Percentiles rank a stretch among this genome's conserved stretches.
phyloP scores from a whole-genome alignment of 2,797 vertebrate genomes.

The Podarcis siculus region DNA sequence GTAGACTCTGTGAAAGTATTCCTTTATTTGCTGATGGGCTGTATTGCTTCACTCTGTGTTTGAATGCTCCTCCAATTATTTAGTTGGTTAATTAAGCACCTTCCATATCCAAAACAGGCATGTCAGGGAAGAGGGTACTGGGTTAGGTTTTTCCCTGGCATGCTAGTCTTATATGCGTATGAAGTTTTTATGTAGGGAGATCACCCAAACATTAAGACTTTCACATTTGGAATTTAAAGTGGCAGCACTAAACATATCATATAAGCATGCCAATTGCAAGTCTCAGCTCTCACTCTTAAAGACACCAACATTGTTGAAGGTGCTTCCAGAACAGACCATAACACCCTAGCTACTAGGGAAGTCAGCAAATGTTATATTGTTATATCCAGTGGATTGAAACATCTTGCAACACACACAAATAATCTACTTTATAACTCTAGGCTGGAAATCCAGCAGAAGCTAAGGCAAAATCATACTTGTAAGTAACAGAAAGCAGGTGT shows the following conservation, averaged over 20 bases:
- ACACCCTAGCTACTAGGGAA: too few species aligned
- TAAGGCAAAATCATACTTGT: neutral
- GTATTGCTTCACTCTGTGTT: neutral
- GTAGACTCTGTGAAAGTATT: neutral
- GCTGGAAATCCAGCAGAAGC: neutral
- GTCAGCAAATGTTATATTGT: neutral
- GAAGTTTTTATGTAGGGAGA: neutral
- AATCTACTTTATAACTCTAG: neutral
- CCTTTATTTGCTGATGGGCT: neutral
- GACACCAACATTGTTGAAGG: neutral
- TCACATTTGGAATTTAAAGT: neutral
- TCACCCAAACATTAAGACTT: neutral
- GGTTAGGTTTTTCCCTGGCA: neutral
- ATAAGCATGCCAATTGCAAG: neutral
- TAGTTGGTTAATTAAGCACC: neutral
- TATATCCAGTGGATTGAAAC: neutral
- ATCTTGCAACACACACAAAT: neutral
- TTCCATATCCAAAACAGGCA: neutral
- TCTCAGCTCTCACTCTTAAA: neutral
- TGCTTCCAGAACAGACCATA: neutral
- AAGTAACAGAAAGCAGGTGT: neutral
- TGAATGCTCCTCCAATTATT: neutral
- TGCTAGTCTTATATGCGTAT: neutral
- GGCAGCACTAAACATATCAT: neutral
- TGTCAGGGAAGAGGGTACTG: neutral